Evolutionary conservation across 2,888 invertebrate genomes (phyloP), one percentile per base, ranked within the genome.

Genomic region (Hemicrepidius hirtus): DNA sequence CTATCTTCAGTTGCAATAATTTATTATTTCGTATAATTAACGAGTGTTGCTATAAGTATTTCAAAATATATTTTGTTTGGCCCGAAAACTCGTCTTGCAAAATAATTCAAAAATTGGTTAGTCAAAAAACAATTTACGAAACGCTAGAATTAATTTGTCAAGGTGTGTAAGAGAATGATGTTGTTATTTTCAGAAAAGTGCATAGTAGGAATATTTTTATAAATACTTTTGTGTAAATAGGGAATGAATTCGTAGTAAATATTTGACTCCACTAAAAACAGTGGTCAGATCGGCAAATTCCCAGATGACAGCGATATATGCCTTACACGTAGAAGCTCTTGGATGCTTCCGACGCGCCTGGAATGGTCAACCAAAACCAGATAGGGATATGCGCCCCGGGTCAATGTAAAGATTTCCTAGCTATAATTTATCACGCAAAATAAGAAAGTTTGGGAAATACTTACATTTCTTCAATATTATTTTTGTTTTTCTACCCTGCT

Each of bases 351-450:
- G 75, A 81, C 80, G 80, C 80, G 80, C 67, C 74, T 72, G 71
- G 80, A 81, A 81, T 78, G 79, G 77, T 77, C 79, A 79, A 79
- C 78, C 76, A 76, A 79, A 77, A 73, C 78, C 66, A 41, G 28
- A 59, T 44, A 55, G 21, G 78, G 78, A 80, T 72, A 76, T 73
- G 64, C 73, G 75, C 78, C 75, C 75, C 77, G 69, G 76, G 76
- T 77, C 72, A 77, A 71, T 77, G 77, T 77, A 78, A 80, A 80
- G 80, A 81, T 81, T 81, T 80, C 79, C 79, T 78, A 79, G 16
- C 20, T 16, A 50, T 24, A 21, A 40, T 44, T 57, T 57, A 57
- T 59, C 40, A 57, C 18, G 13, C 37, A 18, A 59, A 59, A 59
- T 40, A 37, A 59, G 21, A 13, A 9, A 6, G 7, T 32, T 32